A percentile compares a stretch with the other conserved stretches of the same genome.
Conservation (phyloP, 2,797 vertebrate species). For the Monodelphis domestica region DNA sequence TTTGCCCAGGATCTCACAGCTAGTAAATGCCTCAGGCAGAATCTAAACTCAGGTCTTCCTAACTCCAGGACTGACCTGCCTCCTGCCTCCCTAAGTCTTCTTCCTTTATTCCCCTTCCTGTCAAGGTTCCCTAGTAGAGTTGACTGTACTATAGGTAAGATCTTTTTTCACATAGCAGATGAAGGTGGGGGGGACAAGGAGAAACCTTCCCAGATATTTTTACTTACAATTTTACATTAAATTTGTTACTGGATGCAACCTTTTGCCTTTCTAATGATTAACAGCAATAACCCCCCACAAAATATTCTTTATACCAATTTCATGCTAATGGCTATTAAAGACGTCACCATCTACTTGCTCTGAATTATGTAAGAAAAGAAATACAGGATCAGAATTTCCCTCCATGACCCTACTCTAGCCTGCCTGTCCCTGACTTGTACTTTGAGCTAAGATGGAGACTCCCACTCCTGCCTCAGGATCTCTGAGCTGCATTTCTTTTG, state of each 20-base stretch:
- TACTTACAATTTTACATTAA: constrained; percentile 81
- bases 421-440: background rate
- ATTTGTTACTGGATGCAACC: constrained; percentile 79
- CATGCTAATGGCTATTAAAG: constrained; percentile 78
- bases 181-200: constrained; percentile 55
- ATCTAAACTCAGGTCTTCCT: background rate
- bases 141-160: background rate
- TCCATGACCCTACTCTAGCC: constrained; percentile 34
- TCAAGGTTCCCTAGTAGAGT: constrained; percentile 47
- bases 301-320: constrained; percentile 78
- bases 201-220: constrained; percentile 64
- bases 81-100: constrained; percentile 20
- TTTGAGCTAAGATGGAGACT: background rate
- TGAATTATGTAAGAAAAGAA: constrained; percentile 27
- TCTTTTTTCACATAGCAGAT: constrained; percentile 50
- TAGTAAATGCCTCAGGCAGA: background rate
- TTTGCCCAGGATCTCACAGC: background rate
- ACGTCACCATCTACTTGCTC: background rate
- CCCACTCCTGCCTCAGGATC: constrained; percentile 48
- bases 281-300: background rate
- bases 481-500: constrained; percentile 58
- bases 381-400: background rate
- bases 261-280: constrained; percentile 78
- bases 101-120: constrained; percentile 40
- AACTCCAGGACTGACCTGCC: background rate